A percentile compares a stretch with the other conserved stretches of the same genome.
These are phyloP conservation scores for Peromyscus nudipes DNA, from an alignment of 2,797 vertebrate species.

Conservation along the genomic window DNA sequence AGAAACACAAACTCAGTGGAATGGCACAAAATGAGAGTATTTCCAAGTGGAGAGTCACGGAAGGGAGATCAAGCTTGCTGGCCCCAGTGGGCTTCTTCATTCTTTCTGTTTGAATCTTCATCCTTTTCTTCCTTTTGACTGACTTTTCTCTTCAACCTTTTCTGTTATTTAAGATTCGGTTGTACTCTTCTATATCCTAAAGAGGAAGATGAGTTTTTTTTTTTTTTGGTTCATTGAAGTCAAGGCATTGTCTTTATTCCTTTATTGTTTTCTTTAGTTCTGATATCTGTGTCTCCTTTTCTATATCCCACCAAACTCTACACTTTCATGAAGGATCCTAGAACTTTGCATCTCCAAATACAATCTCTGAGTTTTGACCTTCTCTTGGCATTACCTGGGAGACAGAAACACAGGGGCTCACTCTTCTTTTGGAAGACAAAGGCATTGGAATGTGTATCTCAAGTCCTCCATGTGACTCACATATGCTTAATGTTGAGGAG, in stretches of 20 bases:
- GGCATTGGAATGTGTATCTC: not conserved
- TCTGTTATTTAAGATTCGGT: conserved; percentile 50
- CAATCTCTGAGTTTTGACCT: not conserved
- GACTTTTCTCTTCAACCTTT: not conserved
- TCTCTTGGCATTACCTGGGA: not conserved
- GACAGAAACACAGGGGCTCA: not conserved
- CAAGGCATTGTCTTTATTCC: not conserved
- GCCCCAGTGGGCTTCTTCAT: not conserved
- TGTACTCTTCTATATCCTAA: not conserved
- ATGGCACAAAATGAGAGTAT: not conserved
- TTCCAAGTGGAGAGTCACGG: not conserved
- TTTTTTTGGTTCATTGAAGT: not conserved
- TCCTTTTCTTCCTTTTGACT: not conserved
- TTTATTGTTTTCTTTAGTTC: conserved; percentile 2
- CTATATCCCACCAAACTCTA: not conserved
- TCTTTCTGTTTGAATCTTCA: conserved; percentile 5
- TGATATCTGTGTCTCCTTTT: conserved; percentile 24
- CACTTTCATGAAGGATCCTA: conserved; percentile 17
- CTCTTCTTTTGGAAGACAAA: not conserved
- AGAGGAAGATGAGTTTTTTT: not conserved
- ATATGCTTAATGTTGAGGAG: not conserved
- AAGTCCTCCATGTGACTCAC: not conserved
- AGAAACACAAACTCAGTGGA: not conserved
- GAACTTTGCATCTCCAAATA: conserved; percentile 8
- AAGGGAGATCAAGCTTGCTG: not conserved